Evolutionary conservation across 2,113 vertebrate species (phyloP), one percentile per base, ranked within the genome.

Genomic region (Hippocampus abdominalis): DNA sequence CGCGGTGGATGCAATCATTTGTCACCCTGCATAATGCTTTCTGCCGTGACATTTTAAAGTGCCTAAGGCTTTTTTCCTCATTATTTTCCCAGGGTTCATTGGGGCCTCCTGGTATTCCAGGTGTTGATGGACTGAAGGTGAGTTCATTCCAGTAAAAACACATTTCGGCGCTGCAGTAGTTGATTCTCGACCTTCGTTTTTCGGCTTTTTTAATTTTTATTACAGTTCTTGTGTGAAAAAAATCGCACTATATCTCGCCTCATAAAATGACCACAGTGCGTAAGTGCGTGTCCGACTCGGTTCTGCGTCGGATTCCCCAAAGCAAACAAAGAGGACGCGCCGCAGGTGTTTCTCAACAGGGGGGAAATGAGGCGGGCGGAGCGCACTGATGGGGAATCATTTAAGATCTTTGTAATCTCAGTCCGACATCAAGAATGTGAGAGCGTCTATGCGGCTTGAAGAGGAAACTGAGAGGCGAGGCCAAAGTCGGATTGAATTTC

Each of bases 101-200:
- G 0, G 97, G 97, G 68, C 85, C 86, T 69, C 91, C 95, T 77
- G 97, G 97, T 46, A 79, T 91, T 70, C 90, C 95, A 70, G 97
- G 97, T 77, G 86, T 88, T 69, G 92, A 96, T 9, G 97, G 97
- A 75, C 91, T 93, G 79, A 95, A 95, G 95, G 97, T 99, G 87
- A 94, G 94, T 70, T 74, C 44, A 75, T 36, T 60, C 59, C 18
- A 46, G 48, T 40, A n/a, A 53, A 68, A 15, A 40, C 0, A 63
- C 12, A 23, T 27, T 10, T 57, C 32, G 32, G 61, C 23, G 59
- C 53, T 21, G 27, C 42, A 27, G 23, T 54, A 53, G 2, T 51
- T 57, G n/a, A 62, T 39, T 9, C 7, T 67, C 21, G 15, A 20
- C 25, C 16, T 32, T 64, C 20, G 21, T n/a, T 18, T 51, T 65